Evolutionary conservation across 2,797 vertebrate genomes (phyloP), one percentile per base, ranked within the genome.

Genomic region (Catharus ustulatus): DNA sequence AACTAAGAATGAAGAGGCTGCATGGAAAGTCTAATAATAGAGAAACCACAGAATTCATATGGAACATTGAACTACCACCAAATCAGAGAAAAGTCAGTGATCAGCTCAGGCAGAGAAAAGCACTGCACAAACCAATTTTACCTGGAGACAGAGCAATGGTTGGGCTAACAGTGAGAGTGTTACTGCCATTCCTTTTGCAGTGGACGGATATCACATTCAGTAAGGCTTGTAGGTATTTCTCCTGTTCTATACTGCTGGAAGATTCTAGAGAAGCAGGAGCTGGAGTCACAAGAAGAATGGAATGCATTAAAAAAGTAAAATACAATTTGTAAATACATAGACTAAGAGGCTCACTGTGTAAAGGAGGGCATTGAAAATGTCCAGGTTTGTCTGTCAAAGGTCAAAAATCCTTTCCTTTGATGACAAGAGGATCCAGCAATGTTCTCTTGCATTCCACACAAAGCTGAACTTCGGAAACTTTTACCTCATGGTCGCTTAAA

Each of bases 181-280:
- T 98, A 94, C 95, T 98, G 95, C 98, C 98, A 84, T 98, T 99
- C 94, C 98, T 98, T 97, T 98, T 99, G 98, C 98, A 99, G 97
- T 99, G 98, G 95, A 99, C 89, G 36, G 99, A 99, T 95, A 99
- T 98, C 91, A 99, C 98, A 97, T 97, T 98, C 74, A 99, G 97
- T 95, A 99, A 98, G 84, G 99, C 99, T 94, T 99, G 99, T 26
- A 99, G 98, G 96, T 99, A 99, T 84, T 99, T 99, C 84, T 99
- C 99, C 94, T 99, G 99, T 95, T 99, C 99, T 89, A 99, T 98
- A 94, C 99, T 99, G 97, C 99, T 99, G 94, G 99, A 99, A 9
- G 98, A 99, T 90, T 99, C 99, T 20, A 99, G 98, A 89, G 98
- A 98, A 87, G 98, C 96, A 38, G 99, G 98, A 92, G 98, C 99